These are phyloP conservation scores for Hafferia zeledoni DNA, from an alignment of 2,797 vertebrate genomes.

Conservation along the genomic window DNA sequence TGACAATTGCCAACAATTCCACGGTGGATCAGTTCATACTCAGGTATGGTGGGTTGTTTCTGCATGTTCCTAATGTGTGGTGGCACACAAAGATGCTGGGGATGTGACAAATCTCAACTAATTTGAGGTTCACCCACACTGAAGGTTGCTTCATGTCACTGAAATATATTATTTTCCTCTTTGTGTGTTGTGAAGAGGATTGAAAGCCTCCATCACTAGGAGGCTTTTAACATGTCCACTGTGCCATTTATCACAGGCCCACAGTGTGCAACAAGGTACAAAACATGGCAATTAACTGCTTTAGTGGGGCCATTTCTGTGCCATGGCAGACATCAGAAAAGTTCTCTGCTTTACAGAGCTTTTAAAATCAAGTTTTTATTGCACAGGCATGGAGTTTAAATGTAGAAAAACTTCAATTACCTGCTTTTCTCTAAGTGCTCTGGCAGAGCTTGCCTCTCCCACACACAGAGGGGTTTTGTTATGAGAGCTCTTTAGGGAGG, in stretches of 20 bases:
- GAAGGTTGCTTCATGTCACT: background rate
- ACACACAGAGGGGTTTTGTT: slow-evolving; percentile 36
- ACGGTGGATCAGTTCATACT: slow-evolving; percentile 91
- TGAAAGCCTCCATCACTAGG: background rate
- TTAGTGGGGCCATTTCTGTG: background rate
- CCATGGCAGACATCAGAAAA: background rate
- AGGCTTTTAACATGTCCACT: background rate
- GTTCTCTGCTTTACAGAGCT: background rate
- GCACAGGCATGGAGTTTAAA: slow-evolving; percentile 5
- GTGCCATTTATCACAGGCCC: background rate
- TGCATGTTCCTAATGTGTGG: rapidly evolving
- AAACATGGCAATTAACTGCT: background rate
- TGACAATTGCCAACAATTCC: slow-evolving; percentile 84
- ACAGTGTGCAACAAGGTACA: background rate
- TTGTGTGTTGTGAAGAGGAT: background rate
- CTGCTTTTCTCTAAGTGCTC: slow-evolving; percentile 49
- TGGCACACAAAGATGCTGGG: background rate
- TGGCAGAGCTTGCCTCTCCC: slow-evolving; percentile 33
- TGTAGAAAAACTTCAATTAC: slow-evolving; percentile 38
- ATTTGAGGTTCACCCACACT: background rate
- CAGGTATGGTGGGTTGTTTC: slow-evolving; percentile 78
- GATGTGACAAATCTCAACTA: background rate
- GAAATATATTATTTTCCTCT: background rate
- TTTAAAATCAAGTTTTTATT: background rate
- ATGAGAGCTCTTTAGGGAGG: slow-evolving; percentile 27